phyloP scores from a whole-genome alignment of 37 sponge, comb jelly and placozoan genomes.

The Oscarella lobularis region DNA sequence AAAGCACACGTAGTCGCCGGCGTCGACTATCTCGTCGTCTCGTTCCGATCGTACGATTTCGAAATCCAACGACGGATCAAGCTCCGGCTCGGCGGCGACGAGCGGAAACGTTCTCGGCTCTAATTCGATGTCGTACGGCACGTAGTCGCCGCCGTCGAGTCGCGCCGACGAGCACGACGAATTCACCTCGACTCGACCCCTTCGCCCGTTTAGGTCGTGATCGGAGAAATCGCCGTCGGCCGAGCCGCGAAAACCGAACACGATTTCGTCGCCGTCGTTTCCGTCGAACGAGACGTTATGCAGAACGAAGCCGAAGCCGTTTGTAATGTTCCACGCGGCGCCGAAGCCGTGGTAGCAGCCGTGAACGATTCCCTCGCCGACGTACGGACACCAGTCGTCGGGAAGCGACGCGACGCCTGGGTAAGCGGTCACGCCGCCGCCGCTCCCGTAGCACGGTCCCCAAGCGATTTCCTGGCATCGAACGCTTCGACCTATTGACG shows the following conservation, averaged over 20 bases:
- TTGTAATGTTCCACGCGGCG: too few relatives aligned
- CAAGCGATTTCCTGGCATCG: neutral
- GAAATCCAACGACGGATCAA: neutral
- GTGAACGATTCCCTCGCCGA: neutral
- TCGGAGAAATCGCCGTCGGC: neutral
- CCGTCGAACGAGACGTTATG: neutral
- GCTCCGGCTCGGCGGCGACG: neutral
- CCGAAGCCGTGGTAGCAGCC: too few relatives aligned
- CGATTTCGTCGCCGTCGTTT: neutral
- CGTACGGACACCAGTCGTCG: neutral
- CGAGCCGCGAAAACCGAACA: neutral
- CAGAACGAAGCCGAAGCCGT: neutral
- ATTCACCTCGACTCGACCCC: neutral
- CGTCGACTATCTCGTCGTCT: neutral
- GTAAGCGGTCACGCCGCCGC: neutral
- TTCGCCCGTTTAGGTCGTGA: neutral
- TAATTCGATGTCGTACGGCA: neutral
- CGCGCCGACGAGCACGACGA: neutral
- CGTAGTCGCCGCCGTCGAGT: neutral
- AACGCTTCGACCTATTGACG: neutral
- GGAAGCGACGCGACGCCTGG: neutral
- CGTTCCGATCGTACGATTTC: too few relatives aligned
- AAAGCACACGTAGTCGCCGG: neutral
- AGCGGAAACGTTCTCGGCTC: neutral
- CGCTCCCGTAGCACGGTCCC: conserved; percentile 2